These are phyloP conservation scores for Iselma pallidipennis DNA, from an alignment of 2,888 invertebrate species.

Conservation along the genomic window DNA sequence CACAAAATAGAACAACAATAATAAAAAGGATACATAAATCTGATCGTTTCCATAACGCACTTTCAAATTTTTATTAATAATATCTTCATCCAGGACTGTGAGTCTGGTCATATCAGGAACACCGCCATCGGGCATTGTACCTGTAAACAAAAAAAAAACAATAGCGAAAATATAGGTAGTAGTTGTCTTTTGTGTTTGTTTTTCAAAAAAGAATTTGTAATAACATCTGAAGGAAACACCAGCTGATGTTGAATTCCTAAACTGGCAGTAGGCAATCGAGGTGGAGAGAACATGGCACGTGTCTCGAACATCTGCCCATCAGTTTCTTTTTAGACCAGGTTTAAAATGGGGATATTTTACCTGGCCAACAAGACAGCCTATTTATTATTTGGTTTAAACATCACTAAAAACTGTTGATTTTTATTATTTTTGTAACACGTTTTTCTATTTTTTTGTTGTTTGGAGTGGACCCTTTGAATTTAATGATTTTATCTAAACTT, in stretches of 20 bases:
- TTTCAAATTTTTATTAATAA: slow-evolving; percentile 86
- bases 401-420: too few relatives aligned
- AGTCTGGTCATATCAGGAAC: slow-evolving; percentile 91
- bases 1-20: not conserved
- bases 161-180: not conserved
- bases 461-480: too few relatives aligned
- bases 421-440: too few relatives aligned
- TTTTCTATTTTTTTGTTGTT: too few relatives aligned
- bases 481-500: too few relatives aligned
- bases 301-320: slow-evolving; percentile 19
- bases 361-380: not conserved
- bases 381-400: not conserved
- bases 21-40: slow-evolving; percentile 87
- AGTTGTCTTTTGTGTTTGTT: not conserved
- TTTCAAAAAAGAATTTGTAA: too few relatives aligned
- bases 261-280: not conserved
- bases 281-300: slow-evolving; percentile 21
- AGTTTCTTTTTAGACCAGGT: not conserved
- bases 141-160: slow-evolving; percentile 34
- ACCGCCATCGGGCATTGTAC: slow-evolving; percentile 67
- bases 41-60: slow-evolving; percentile 80
- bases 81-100: slow-evolving; percentile 85
- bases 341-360: not conserved
- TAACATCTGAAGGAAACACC: too few relatives aligned
- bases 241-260: not conserved